phyloP scores from a whole-genome alignment of 2,888 invertebrate species.

The Andrena trimmerana region DNA sequence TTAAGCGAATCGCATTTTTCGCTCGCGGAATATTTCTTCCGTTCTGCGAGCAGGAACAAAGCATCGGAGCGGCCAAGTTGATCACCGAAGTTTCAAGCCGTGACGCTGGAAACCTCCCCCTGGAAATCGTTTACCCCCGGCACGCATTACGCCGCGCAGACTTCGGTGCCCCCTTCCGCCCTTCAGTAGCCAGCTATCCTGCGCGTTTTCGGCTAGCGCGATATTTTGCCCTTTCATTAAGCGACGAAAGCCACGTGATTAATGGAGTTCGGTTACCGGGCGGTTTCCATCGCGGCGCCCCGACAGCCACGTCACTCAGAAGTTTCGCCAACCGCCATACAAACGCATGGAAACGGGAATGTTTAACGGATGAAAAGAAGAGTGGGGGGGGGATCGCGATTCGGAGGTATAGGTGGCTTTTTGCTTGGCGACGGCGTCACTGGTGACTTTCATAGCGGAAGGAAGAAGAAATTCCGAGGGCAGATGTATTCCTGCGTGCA shows the following conservation, averaged over 20 bases:
- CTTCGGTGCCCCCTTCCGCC: conserved; percentile 19
- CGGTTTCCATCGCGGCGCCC: conserved; percentile 67
- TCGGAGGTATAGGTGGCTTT: conserved; percentile 24
- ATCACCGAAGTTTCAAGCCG: conserved; percentile 17
- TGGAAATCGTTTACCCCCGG: conserved; percentile 14
- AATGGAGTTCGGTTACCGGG: conserved; percentile 74
- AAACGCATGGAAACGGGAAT: conserved; percentile 63
- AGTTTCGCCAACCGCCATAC: conserved; percentile 61
- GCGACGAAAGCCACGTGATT: conserved; percentile 72
- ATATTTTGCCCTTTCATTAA: conserved; percentile 76
- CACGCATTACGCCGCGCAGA: not conserved
- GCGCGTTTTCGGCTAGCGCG: conserved; percentile 62
- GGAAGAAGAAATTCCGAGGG: not conserved
- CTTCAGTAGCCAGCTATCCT: conserved; percentile 22
- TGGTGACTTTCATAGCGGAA: conserved; percentile 12
- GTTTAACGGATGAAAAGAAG: conserved; percentile 50
- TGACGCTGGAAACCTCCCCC: conserved; percentile 18
- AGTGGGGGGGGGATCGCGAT: conserved; percentile 23
- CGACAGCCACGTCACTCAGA: conserved; percentile 66
- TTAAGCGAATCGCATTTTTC: conserved; percentile 46
- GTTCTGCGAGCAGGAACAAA: conserved; percentile 24
- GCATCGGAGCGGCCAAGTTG: conserved; percentile 20
- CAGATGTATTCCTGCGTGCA: conserved; percentile 4
- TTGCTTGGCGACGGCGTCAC: not conserved
- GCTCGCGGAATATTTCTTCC: conserved; percentile 36